Evolutionary conservation across 1,140 invertebrate genomes (phyloP).

Genomic region (Formica exsecta): DNA sequence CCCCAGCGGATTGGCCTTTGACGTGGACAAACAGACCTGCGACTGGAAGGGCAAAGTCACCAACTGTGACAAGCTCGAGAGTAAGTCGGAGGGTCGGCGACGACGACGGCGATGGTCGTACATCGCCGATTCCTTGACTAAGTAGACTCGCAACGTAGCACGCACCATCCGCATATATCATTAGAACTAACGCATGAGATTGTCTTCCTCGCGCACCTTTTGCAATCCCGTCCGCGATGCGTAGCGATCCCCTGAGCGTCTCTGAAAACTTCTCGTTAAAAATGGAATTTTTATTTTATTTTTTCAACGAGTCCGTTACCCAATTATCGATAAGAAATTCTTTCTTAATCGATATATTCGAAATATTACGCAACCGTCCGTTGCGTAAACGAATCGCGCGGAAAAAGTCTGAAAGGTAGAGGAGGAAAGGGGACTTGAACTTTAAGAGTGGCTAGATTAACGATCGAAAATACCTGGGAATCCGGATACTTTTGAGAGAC

Average conservation of each 20-base stretch:
- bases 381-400: conserved; percentile 37
- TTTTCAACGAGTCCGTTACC: background rate
- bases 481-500: conserved; percentile 66
- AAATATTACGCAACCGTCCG: conserved; percentile 16
- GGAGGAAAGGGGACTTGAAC: background rate
- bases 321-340: conserved; percentile 33
- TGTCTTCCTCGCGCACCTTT: conserved; percentile 43
- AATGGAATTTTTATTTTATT: background rate
- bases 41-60: conserved; percentile 98
- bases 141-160: conserved; percentile 86
- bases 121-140: conserved; percentile 64
- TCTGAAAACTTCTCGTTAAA: background rate
- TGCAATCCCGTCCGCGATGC: conserved; percentile 13
- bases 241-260: conserved; percentile 32
- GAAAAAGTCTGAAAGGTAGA: conserved; percentile 23
- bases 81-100: conserved; percentile 91
- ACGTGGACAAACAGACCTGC: conserved; percentile 98
- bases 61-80: conserved; percentile 98
- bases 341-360: conserved; percentile 18
- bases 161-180: conserved; percentile 76
- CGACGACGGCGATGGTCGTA: background rate
- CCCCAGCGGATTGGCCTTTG: conserved; percentile 97
- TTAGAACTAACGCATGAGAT: conserved; percentile 77
- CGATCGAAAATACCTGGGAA: conserved; percentile 30
- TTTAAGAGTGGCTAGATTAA: conserved; percentile 39